Percentiles rank a stretch among this genome's conserved stretches.
Conservation (phyloP, 2,888 invertebrate genomes). For the Aspidiotus destructor region DNA sequence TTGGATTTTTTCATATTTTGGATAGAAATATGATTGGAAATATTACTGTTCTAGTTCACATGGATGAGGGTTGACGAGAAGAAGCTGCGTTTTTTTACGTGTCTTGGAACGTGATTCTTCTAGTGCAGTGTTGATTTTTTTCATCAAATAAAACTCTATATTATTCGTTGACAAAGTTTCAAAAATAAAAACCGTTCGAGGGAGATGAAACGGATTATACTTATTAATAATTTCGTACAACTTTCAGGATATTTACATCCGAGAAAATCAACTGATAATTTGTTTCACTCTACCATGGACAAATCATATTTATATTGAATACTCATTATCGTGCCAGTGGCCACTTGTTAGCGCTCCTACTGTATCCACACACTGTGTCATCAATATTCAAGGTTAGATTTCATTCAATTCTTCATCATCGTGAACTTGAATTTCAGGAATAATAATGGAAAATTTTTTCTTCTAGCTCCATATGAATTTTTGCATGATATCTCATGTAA, state of each 20-base stretch:
- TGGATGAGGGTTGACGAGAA: no score
- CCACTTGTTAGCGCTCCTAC: conserved; percentile 43
- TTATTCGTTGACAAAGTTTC: no score
- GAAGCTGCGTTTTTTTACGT: no score
- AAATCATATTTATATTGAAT: conserved; percentile 59
- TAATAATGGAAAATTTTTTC: not conserved
- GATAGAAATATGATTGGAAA: no score
- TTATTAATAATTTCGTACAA: not conserved
- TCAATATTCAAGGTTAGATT: conserved; percentile 25
- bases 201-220: no score
- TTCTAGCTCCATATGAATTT: conserved; percentile 58
- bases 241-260: conserved; percentile 45
- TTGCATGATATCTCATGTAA: conserved; percentile 61
- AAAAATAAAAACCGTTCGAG: no score
- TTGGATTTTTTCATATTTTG: no score
- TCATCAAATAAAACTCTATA: no score
- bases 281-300: conserved; percentile 62
- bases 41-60: no score
- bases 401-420: not conserved
- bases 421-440: not conserved
- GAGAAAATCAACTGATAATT: conserved; percentile 52
- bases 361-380: conserved; percentile 20
- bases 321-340: conserved; percentile 53
- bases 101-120: no score
- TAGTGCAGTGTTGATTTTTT: no score